Conservation (phyloP, 2,888 invertebrate species). For the Zeuzera pyrina region DNA sequence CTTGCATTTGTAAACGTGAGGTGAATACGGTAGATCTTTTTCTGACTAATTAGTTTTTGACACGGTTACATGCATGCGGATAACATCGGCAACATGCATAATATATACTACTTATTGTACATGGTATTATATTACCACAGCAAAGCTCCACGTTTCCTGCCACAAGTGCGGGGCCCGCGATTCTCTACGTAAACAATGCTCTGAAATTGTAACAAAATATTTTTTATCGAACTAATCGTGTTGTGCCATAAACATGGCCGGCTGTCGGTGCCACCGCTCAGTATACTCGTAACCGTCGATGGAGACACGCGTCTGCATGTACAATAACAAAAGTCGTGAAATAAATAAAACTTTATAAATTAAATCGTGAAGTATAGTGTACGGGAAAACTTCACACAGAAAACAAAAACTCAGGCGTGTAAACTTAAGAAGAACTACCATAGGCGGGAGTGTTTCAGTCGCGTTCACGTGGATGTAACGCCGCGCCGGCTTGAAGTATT, state of each 20-base stretch:
- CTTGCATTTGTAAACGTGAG: too few relatives aligned
- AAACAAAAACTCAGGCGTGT: slow-evolving; percentile 20
- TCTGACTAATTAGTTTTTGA: too few relatives aligned
- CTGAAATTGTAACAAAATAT: slow-evolving; percentile 43
- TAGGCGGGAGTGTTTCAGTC: slow-evolving; percentile 38
- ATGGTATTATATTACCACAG: too few relatives aligned
- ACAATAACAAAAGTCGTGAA: slow-evolving; percentile 19
- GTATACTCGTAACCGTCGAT: slow-evolving; percentile 51
- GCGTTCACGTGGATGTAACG: slow-evolving; percentile 38
- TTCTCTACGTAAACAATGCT: slow-evolving; percentile 34
- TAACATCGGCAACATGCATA: too few relatives aligned
- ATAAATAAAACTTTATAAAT: slow-evolving; percentile 22
- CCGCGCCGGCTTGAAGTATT: slow-evolving; percentile 37
- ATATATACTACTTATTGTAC: too few relatives aligned
- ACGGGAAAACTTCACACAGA: slow-evolving; percentile 18
- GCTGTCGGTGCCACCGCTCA: slow-evolving; percentile 39
- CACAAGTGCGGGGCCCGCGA: slow-evolving; percentile 1
- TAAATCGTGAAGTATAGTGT: slow-evolving; percentile 20
- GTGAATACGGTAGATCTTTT: too few relatives aligned
- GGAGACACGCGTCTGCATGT: slow-evolving; percentile 43
- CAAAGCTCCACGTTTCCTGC: slow-evolving; percentile 9
- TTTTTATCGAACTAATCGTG: slow-evolving; percentile 45
- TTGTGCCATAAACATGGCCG: slow-evolving; percentile 62
- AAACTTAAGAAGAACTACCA: slow-evolving; percentile 27
- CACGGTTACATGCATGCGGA: too few relatives aligned